Evolutionary conservation across 2,888 invertebrate genomes (phyloP), one percentile per base, ranked within the genome.

Genomic region (Drosophila melanosoma): DNA sequence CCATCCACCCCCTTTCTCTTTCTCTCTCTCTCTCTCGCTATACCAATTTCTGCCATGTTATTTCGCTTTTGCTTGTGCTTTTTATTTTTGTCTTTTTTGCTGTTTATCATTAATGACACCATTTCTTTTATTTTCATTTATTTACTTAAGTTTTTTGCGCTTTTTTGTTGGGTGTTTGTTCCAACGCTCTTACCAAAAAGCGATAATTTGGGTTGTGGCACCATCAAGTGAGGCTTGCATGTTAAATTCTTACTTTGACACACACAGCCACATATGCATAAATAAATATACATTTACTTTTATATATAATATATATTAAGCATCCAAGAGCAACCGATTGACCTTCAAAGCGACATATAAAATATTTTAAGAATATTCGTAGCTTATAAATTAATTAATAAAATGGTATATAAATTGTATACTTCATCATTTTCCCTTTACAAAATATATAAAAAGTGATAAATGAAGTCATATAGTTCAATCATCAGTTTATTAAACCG

Each of bases 81-180:
- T 65, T 60, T 57, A 29, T 59, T 5, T 12, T 51, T 56, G 42
- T 72, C 61, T 63, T 38, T 38, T 32, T 38, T 35, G 1, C 32
- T 38, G 65, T 74, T 71, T 72, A 72, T 69, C 72, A 78, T 67
- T 67, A 69, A 78, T 70, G 69, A 80, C 83, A 76, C 74, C 76
- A 68, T 65, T 69, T 81, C 56, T 53, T 76, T 73, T 64, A 42
- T 65, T 48, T 63, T 60, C 53, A 17, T 56, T 51, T 61, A 23
- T 58, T 56, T 57, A 38, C 48, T 42, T 32, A 52, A 23, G 15
- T 52, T 58, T 15, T 54, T 38, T n/a, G 45, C 23, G 4, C 45
- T 45, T 33, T 54, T 63, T 68, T 32, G 54, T 15, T n/a, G 42
- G 26, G 1, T 38, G 20, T 42, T 40, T 42, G 20, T 33, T 40